Conservation (phyloP, 2,113 vertebrate species). For the Ammodytes marinus region DNA sequence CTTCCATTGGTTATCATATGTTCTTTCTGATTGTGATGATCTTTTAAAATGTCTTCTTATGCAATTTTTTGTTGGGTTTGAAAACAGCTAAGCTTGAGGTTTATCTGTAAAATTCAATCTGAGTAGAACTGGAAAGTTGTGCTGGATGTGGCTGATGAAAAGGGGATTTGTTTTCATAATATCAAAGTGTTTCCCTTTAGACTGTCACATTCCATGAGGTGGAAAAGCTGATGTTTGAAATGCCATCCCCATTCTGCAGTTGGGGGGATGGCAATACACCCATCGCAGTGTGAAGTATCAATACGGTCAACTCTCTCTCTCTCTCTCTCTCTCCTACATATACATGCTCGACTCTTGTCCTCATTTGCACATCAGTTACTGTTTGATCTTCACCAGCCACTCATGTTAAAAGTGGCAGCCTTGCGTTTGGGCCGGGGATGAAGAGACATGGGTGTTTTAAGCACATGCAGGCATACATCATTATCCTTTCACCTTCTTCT, state of each 20-base stretch:
- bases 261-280: slow-evolving; percentile 19
- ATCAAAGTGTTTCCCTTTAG: slow-evolving; percentile 42
- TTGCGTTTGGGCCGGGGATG: slow-evolving; percentile 51
- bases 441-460: slow-evolving; percentile 56
- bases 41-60: not conserved
- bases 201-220: slow-evolving; percentile 26
- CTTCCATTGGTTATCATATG: not conserved
- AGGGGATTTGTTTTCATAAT: slow-evolving; percentile 42
- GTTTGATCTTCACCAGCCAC: slow-evolving; percentile 72
- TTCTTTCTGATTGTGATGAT: not conserved
- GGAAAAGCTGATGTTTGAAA: slow-evolving; percentile 50
- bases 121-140: slow-evolving; percentile 11
- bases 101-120: slow-evolving; percentile 17
- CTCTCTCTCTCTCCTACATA: slow-evolving; percentile 42
- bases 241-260: slow-evolving; percentile 27
- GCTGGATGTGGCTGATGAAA: slow-evolving; percentile 17
- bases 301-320: slow-evolving; percentile 44
- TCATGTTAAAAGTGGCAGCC: slow-evolving; percentile 66
- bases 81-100: not conserved
- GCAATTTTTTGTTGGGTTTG: not conserved
- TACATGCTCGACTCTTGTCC: slow-evolving; percentile 58
- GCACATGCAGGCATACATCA: slow-evolving; percentile 60
- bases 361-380: slow-evolving; percentile 73
- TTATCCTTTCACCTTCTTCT: slow-evolving; percentile 60
- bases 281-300: slow-evolving; percentile 17